Percentiles rank a stretch among this genome's conserved stretches.
Evolutionary conservation across 2,113 vertebrate genomes (phyloP).

Genomic region (Atlantisia rogersi): DNA sequence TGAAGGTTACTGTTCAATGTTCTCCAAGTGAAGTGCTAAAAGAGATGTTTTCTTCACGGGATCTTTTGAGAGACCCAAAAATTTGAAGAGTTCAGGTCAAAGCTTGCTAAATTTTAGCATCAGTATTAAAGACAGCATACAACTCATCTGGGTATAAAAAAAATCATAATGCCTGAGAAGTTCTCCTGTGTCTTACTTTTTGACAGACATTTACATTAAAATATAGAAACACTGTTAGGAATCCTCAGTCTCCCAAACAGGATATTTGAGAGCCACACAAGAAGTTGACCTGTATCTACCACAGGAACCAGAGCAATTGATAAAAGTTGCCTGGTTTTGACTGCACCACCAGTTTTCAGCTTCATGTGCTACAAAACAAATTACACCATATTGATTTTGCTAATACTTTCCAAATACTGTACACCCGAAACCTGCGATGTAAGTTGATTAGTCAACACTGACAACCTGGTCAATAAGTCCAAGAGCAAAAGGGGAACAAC

Average conservation of each 20-base stretch:
- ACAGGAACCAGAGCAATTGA: not conserved
- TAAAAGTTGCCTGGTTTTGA: not conserved
- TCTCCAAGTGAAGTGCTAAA: not conserved
- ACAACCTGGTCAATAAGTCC: not conserved
- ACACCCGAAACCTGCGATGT: not conserved
- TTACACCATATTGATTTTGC: not conserved
- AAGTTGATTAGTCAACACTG: not conserved
- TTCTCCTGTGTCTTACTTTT: not conserved
- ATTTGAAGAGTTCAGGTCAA: not conserved
- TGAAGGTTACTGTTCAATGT: not conserved
- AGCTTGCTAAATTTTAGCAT: not conserved
- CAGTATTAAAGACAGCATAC: not conserved
- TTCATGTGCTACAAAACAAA: not conserved
- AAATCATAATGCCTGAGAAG: not conserved
- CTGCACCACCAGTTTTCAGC: not conserved
- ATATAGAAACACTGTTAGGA: not conserved
- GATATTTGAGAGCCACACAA: not conserved
- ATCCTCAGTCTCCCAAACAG: not conserved
- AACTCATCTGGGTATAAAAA: not conserved
- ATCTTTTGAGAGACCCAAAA: not conserved
- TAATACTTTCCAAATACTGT: not conserved
- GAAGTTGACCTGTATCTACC: not conserved
- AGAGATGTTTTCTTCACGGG: not conserved
- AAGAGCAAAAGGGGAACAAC: not conserved
- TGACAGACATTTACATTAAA: not conserved